Conservation (phyloP, 1,140 invertebrate species). For the Oscheius sp. region DNA sequence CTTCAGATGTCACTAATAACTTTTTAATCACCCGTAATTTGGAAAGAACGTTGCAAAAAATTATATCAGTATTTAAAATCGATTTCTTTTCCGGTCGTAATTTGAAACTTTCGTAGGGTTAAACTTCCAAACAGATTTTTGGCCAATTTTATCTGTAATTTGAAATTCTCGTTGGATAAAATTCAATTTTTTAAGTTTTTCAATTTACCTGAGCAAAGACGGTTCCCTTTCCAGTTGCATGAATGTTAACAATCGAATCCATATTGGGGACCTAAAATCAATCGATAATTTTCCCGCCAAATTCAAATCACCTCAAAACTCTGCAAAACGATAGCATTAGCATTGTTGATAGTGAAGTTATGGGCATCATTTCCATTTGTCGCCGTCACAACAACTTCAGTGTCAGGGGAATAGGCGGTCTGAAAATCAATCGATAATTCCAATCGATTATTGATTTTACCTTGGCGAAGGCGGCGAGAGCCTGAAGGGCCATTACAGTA, state of each 20-base stretch:
- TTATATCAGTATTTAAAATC: too few relatives aligned
- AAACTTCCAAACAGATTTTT: too few relatives aligned
- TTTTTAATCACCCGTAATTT: too few relatives aligned
- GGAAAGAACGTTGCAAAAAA: too few relatives aligned
- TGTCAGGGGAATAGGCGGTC: slow-evolving; percentile 47
- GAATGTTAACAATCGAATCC: slow-evolving; percentile 46
- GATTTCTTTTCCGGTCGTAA: too few relatives aligned
- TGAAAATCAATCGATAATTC: neutral
- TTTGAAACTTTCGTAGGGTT: too few relatives aligned
- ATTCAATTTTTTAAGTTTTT: too few relatives aligned
- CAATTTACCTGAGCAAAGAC: slow-evolving; percentile 54
- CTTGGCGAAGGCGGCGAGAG: slow-evolving; percentile 61
- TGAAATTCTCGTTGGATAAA: too few relatives aligned
- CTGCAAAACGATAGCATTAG: slow-evolving; percentile 60
- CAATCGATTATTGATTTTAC: neutral
- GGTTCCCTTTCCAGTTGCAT: slow-evolving; percentile 50
- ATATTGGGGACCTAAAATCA: slow-evolving; percentile 47
- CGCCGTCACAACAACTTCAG: slow-evolving; percentile 46
- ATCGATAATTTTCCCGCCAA: neutral
- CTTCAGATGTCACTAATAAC: too few relatives aligned
- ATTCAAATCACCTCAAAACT: slow-evolving; percentile 47
- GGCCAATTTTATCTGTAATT: neutral
- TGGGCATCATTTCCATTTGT: slow-evolving; percentile 49
- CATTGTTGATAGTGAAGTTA: slow-evolving; percentile 46
- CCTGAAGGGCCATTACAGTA: slow-evolving; percentile 65